Evolutionary conservation across 2,113 vertebrate genomes (phyloP), one percentile per base, ranked within the genome.

Genomic region (Eurypyga helias): DNA sequence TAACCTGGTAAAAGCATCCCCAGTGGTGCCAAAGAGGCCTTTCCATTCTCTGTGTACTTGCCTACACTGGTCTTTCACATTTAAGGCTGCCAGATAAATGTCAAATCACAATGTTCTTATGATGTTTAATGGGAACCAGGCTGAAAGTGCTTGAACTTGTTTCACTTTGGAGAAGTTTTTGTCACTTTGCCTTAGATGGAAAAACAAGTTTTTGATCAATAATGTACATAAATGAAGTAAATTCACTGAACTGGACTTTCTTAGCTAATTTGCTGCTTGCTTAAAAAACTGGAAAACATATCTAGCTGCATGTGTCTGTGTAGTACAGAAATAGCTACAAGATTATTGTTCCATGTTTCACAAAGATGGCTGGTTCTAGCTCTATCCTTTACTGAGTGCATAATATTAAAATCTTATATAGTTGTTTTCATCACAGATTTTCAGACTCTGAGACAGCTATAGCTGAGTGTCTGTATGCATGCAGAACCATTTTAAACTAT

Each of bases 111-210:
- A 61, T 81, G 70, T 94, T 94, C 78, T 82, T 83, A 69, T 60
- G 86, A 89, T 93, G 78, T 66, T 94, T 96, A 92, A 94, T 91
- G 87, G 87, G 95, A 78, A 87, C 41, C 70, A 94, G 82, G 75
- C 49, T 55, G 86, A 80, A 46, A 69, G 61, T 70, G 51, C 57
- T 95, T 93, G 91, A 85, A 92, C 82, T 93, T 51, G 46, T 76
- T 97, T 96, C 84, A 65, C 72, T 95, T 96, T 29, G n/a, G 76
- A 96, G 93, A 94, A 96, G 95, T 96, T 96, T 97, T 95, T 92
- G 65, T 94, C 90, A 81, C 78, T 95, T 83, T 51, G 69, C 45
- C 54, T 96, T 79, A 64, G 49, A 71, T 16, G 28, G 80, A 92
- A 97, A 95, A 96, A 91, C 92, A 92, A 87, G 92, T 76, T 79